Evolutionary conservation across 2,113 vertebrate species (phyloP), one percentile per base, ranked within the genome.

Genomic region (Ariopsis seemanni): DNA sequence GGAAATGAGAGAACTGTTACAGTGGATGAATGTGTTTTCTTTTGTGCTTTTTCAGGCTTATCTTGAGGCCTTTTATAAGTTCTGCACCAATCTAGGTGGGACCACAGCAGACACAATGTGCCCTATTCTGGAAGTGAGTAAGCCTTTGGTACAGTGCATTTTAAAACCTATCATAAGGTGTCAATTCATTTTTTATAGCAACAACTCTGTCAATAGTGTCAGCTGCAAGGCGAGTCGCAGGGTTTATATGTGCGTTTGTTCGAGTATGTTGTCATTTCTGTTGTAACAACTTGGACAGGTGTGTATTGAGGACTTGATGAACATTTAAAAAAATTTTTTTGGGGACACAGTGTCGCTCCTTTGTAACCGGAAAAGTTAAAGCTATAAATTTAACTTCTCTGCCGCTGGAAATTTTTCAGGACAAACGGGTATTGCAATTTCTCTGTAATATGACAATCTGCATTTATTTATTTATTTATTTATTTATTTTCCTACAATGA

Each of bases 91-190:
- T 0, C 92, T 99, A n/a, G 98, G 98, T 42, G 98, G 98, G 89
- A 99, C 98, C 77, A 99, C 98, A 0, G 98, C 97, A 0, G 97
- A 99, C 60, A 97, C 97, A 87, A 99, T 99, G 98, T 99, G 98
- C 93, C 98, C 98, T 0, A 99, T 99, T 88, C 92, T 99, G 88
- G 98, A 99, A 97, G 98, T 99, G 90, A 93, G 80, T 63, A 48
- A 53, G 25, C 5, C 4, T 72, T 57, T 84, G 63, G 11, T 71
- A 5, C 15, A 55, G 34, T 30, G 75, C 50, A 30, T 63, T 0
- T 79, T 42, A 22, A 65, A 79, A 55, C 15, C 7, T 79, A 1
- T 25, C 62, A 53, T 11, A 74, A 22, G 42, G 11, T 25, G 22
- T 77, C 27, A 20, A 27, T 30, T 79, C 1, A 53, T 27, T 58